These are phyloP conservation scores for Eidolon dupreanum DNA, from an alignment of 2,797 vertebrate genomes.

Conservation along the genomic window DNA sequence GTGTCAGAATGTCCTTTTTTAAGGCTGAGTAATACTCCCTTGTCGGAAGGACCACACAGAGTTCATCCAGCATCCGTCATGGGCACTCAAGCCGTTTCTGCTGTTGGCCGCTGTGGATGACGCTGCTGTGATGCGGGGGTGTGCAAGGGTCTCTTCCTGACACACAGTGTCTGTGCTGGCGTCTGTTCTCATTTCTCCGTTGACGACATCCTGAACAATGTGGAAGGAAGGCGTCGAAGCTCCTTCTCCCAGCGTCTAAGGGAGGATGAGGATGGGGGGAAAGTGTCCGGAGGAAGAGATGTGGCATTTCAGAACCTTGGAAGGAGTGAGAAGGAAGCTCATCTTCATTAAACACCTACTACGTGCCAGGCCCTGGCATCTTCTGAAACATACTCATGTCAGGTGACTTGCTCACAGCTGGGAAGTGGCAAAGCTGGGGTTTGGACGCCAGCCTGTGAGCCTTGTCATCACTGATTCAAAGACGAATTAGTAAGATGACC, in stretches of 20 bases:
- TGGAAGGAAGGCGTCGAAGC: too few species aligned
- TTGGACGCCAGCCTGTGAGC: too few species aligned
- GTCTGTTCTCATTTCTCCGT: background rate
- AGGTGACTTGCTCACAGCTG: background rate
- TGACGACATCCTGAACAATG: background rate
- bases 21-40: background rate
- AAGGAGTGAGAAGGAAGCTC: background rate
- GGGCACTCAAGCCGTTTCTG: fast-evolving
- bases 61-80: fast-evolving
- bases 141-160: background rate
- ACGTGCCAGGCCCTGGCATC: background rate
- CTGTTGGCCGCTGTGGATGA: background rate
- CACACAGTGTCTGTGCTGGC: too few species aligned
- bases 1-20: background rate
- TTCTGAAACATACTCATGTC: background rate
- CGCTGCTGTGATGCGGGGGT: background rate
- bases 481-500: background rate
- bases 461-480: background rate
- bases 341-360: background rate
- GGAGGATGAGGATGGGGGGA: background rate
- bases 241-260: background rate
- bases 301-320: background rate
- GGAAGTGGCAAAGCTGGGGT: background rate
- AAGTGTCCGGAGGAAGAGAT: background rate
- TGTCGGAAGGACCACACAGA: background rate